Conservation (phyloP, 2,888 invertebrate genomes). For the Allacma fusca region DNA sequence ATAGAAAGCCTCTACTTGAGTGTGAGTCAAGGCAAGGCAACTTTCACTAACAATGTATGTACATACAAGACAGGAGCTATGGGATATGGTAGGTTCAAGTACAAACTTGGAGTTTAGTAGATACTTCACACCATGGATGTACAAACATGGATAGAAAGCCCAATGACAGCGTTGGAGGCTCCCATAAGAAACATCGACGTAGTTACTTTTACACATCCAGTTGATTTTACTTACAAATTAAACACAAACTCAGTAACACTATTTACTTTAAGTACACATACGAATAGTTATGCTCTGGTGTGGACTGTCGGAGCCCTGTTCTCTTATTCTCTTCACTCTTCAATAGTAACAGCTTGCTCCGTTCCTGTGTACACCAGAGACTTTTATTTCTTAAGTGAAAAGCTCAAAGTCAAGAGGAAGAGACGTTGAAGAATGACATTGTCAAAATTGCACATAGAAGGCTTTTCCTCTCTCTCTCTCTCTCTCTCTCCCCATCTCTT, state of each 20-base stretch:
- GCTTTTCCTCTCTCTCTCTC: conserved; percentile 11
- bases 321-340: background rate
- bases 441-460: conserved; percentile 5
- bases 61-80: no score
- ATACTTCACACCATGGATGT: no score
- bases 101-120: no score
- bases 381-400: conserved; percentile 6
- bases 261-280: background rate
- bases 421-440: conserved; percentile 16
- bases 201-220: no score
- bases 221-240: conserved; percentile 5
- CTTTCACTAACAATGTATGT: no score
- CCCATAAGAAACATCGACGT: no score
- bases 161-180: no score
- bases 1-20: background rate
- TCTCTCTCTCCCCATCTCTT: background rate
- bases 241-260: background rate
- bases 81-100: no score
- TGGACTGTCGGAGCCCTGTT: background rate
- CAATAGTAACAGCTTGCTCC: background rate
- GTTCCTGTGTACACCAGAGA: background rate
- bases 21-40: background rate
- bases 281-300: no score
- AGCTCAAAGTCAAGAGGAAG: conserved; percentile 9
- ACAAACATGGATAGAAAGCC: no score